Base-by-base conservation (phyloP, 2,113 vertebrate genomes). In the Girardinichthys multiradiatus region DNA sequence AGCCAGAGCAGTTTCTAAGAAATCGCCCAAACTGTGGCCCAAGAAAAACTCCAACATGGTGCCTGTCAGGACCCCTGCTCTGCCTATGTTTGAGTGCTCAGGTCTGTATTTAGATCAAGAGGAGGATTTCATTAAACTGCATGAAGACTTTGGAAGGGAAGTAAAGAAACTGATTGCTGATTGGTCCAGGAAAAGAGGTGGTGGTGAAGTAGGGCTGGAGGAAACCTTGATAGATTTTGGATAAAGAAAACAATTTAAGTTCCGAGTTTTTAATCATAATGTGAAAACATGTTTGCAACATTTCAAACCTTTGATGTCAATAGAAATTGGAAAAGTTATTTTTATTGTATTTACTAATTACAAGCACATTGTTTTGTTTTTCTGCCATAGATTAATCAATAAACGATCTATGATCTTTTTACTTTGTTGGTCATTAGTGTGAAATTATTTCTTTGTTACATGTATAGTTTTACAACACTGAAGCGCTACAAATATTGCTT, bases 101-200 rank as follows among this genome's bases (percentile, higher is more conserved):
- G 75, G 37, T 4, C 0, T 57, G 14, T 68, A 15, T 31, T 65
- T 64, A 1, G 37, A 54, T 57, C 13, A 63, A 58, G 45, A 61
- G 28, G 87, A 89, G 2, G 89, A 92, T 17, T 96, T 96, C 26
- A 66, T 57, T 14, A 83, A 88, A 64, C 45, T 95, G 31, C 93
- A 95, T 3, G 87, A 91, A n/a, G 81, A 86, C 33, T 95, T 90
- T 69, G 94, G 94, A 28, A 90, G 91, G 77, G 94, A 95, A 66
- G 87, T 95, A 30, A 82, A 66, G 72, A 77, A 75, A 45, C 87
- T 94, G 63, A 88, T 93, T 61, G 74, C 74, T 1, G 71, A 85
- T 10, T 89, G 85, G 90, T 79, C 76, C 57, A 92, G 67, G 70
- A 87, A 29, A 63, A 37, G 57, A 57, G 60, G 3, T 21, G 58